Conservation (phyloP, 1,140 invertebrate genomes). For the Cydia fagiglandana region DNA sequence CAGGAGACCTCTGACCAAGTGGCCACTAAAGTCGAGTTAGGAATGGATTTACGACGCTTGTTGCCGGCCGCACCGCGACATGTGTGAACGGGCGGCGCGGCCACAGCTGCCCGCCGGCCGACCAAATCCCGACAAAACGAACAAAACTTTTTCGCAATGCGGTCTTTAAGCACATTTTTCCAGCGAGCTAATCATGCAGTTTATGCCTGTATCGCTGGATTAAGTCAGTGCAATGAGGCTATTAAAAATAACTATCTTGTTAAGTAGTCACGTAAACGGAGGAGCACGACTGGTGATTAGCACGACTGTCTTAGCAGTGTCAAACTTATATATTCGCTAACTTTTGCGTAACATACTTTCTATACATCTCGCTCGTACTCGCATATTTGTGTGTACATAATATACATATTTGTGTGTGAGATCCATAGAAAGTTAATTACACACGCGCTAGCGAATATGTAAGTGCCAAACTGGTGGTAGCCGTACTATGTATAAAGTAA, state of each 20-base stretch:
- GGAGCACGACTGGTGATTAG: too few relatives aligned
- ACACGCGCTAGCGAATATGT: too few relatives aligned
- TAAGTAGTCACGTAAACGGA: not conserved
- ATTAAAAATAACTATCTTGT: slow-evolving; percentile 9
- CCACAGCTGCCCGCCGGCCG: slow-evolving; percentile 38
- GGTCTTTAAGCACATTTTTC: slow-evolving; percentile 61
- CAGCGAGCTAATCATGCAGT: slow-evolving; percentile 45
- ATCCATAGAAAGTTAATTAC: too few relatives aligned
- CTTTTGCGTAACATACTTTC: too few relatives aligned
- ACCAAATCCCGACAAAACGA: slow-evolving; percentile 59
- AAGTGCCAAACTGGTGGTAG: too few relatives aligned
- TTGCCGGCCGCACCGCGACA: slow-evolving; percentile 48
- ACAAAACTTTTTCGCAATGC: slow-evolving; percentile 71
- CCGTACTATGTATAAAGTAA: not conserved
- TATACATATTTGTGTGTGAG: too few relatives aligned
- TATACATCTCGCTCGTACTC: too few relatives aligned
- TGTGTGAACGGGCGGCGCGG: slow-evolving; percentile 43
- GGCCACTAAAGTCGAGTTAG: slow-evolving; percentile 75
- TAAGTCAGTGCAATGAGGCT: not conserved
- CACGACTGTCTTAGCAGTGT: too few relatives aligned
- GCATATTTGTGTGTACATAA: too few relatives aligned
- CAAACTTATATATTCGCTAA: too few relatives aligned
- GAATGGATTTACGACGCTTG: slow-evolving; percentile 67
- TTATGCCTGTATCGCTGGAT: slow-evolving; percentile 37
- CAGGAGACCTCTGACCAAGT: slow-evolving; percentile 41